These are phyloP conservation scores for Brachionus manjavacas DNA, from an alignment of 1,140 invertebrate genomes.

Conservation along the genomic window DNA sequence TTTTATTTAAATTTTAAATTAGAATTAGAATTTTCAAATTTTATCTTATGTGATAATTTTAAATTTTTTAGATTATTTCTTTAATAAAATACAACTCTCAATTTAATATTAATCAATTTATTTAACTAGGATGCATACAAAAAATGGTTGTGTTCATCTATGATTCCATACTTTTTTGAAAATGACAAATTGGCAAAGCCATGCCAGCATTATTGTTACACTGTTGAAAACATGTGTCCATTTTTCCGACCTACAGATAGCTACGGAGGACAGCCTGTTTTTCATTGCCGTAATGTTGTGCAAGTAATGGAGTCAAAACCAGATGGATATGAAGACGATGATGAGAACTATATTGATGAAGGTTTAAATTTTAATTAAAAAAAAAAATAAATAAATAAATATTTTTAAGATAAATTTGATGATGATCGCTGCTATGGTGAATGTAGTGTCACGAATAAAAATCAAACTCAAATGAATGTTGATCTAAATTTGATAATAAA, in stretches of 20 bases:
- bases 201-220: slow-evolving; percentile 35
- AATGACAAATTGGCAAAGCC: slow-evolving; percentile 16
- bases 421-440: slow-evolving; percentile 9
- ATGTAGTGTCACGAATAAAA: neutral
- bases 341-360: slow-evolving; percentile 32
- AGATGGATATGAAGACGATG: slow-evolving; percentile 42
- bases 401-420: slow-evolving; percentile 1
- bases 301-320: slow-evolving; percentile 13
- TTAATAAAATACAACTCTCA: too few species aligned
- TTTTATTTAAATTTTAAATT: neutral
- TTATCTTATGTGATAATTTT: neutral
- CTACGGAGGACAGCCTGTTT: slow-evolving; percentile 38
- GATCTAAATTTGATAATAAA: neutral
- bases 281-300: slow-evolving; percentile 39
- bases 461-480: neutral
- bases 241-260: slow-evolving; percentile 35
- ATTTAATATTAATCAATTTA: too few species aligned
- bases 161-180: neutral
- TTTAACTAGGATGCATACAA: slow-evolving; percentile 25
- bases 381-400: neutral
- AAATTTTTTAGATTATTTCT: too few species aligned
- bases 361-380: slow-evolving; percentile 3
- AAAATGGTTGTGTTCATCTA: slow-evolving; percentile 40
- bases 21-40: neutral
- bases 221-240: slow-evolving; percentile 33